These are phyloP conservation scores for Trichogramma pretiosum DNA, from an alignment of 1,140 invertebrate genomes.

Conservation along the genomic window DNA sequence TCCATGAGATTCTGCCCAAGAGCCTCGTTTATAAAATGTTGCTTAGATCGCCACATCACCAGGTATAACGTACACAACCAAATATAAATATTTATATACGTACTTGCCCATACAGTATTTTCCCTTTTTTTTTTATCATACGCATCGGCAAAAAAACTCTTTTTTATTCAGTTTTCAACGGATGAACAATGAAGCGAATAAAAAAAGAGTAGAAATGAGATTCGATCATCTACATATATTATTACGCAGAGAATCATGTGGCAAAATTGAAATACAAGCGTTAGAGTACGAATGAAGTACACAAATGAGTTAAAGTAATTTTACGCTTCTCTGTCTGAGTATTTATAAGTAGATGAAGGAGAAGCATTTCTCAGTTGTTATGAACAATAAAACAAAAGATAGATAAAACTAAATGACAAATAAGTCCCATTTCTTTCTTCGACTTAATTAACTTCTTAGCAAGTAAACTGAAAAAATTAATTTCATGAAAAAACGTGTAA, in stretches of 20 bases:
- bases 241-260: slow-evolving; percentile 14
- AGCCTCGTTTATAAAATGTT: slow-evolving; percentile 3
- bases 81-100: not conserved
- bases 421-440: too few relatives aligned
- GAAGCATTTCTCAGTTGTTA: too few relatives aligned
- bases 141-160: not conserved
- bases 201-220: slow-evolving; percentile 8
- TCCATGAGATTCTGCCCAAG: slow-evolving; percentile 17
- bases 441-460: too few relatives aligned
- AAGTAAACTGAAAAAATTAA: slow-evolving; percentile 4
- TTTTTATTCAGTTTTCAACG: too few relatives aligned
- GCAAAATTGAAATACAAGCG: too few relatives aligned
- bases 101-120: slow-evolving; percentile 5
- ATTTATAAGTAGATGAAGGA: too few relatives aligned
- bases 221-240: slow-evolving; percentile 8
- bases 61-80: slow-evolving; percentile 24
- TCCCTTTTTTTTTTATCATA: not conserved
- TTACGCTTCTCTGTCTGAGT: too few relatives aligned
- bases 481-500: slow-evolving; percentile 3
- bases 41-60: slow-evolving; percentile 43
- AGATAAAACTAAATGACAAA: too few relatives aligned
- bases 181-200: not conserved
- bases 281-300: too few relatives aligned
- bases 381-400: too few relatives aligned
- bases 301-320: too few relatives aligned